Conservation (phyloP, 2,797 vertebrate species). For the Trachurus trachurus region DNA sequence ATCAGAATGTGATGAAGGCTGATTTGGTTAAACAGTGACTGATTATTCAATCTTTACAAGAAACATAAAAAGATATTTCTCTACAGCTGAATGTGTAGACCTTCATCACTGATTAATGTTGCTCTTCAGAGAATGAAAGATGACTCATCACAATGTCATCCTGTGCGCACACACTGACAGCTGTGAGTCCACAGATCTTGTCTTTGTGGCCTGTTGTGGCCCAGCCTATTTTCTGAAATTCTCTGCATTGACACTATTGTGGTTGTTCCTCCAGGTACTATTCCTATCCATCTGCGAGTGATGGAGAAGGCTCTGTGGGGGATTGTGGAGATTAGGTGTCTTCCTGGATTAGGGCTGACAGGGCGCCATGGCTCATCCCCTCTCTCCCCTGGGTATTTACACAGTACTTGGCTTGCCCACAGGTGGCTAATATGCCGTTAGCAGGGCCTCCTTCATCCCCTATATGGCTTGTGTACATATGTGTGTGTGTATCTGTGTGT, state of each 20-base stretch:
- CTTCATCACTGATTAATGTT: neutral
- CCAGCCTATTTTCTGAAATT: slow-evolving; percentile 24
- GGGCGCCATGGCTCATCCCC: slow-evolving; percentile 72
- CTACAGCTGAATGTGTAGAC: neutral
- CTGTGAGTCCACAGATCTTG: slow-evolving; percentile 13
- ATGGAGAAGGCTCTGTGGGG: slow-evolving; percentile 67
- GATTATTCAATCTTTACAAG: slow-evolving; percentile 1
- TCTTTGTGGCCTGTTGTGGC: slow-evolving; percentile 15
- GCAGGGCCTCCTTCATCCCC: slow-evolving; percentile 56
- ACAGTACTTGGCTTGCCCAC: slow-evolving; percentile 78
- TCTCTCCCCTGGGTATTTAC: slow-evolving; percentile 75
- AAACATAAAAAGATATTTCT: neutral
- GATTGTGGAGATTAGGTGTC: slow-evolving; percentile 80
- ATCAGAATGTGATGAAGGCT: neutral
- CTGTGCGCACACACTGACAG: slow-evolving; percentile 1
- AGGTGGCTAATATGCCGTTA: slow-evolving; percentile 81
- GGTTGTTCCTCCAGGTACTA: slow-evolving; percentile 46
- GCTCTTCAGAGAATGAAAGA: slow-evolving; percentile 3
- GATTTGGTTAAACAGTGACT: neutral
- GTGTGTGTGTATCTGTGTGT: slow-evolving; percentile 19
- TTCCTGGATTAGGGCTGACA: slow-evolving; percentile 76
- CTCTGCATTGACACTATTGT: slow-evolving; percentile 24
- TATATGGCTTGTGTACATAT: slow-evolving; percentile 57
- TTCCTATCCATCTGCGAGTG: slow-evolving; percentile 64
- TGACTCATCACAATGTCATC: slow-evolving; percentile 8